Evolutionary conservation across 1,140 invertebrate genomes (phyloP).

Genomic region (Diplogasteroides magnus): DNA sequence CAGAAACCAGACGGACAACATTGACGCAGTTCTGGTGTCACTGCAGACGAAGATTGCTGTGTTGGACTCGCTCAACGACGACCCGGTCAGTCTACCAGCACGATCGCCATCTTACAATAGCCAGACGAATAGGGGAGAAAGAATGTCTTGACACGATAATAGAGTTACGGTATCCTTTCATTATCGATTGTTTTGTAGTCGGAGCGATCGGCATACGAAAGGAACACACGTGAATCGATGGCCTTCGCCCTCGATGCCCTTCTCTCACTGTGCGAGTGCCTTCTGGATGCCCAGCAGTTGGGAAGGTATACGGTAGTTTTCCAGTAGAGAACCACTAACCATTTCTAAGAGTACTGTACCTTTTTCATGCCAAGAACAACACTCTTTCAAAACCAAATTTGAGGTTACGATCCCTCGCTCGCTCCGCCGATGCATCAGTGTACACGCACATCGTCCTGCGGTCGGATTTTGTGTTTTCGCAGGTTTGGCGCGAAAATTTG

Average conservation of each 20-base stretch:
- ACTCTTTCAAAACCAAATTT: neutral
- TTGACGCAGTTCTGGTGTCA: constrained; percentile 26
- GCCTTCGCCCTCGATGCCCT: constrained; percentile 4
- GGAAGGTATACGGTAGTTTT: neutral
- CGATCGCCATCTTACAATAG: no score
- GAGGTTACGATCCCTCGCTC: constrained; percentile 1
- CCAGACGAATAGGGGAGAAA: no score
- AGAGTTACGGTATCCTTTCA: neutral
- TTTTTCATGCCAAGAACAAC: neutral
- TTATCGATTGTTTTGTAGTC: constrained; percentile 2
- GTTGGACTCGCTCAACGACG: constrained; percentile 23
- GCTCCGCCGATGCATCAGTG: neutral
- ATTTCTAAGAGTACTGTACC: neutral
- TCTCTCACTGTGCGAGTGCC: neutral
- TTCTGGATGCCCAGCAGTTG: constrained; percentile 8
- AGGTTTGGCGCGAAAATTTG: neutral
- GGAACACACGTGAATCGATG: constrained; percentile 8
- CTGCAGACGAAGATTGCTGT: constrained; percentile 32
- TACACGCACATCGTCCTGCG: constrained; percentile 20
- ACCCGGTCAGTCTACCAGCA: no score
- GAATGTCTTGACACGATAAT: constrained; percentile 8
- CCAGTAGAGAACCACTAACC: neutral
- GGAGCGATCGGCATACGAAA: neutral
- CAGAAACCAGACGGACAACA: constrained; percentile 27
- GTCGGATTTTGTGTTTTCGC: constrained; percentile 27